Conservation (phyloP, 2,113 vertebrate genomes). For the Terrapene triunguis region DNA sequence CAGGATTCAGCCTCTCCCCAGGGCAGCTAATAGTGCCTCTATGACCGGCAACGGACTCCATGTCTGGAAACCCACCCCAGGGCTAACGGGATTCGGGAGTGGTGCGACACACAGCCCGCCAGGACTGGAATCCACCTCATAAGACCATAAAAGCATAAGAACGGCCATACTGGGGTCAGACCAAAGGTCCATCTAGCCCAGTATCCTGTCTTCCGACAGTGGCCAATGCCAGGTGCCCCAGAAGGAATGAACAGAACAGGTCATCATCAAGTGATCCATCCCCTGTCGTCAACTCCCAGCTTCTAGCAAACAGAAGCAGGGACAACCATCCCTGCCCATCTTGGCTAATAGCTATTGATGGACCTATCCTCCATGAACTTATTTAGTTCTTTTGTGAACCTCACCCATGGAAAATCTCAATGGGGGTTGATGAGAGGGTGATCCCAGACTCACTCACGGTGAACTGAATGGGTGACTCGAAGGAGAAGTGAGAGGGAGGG, state of each 20-base stretch:
- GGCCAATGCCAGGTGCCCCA: too few species aligned
- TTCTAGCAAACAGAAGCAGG: too few species aligned
- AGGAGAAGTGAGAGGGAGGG: neutral
- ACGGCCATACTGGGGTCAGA: too few species aligned
- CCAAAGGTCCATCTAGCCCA: too few species aligned
- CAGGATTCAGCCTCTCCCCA: neutral
- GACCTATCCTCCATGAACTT: too few species aligned
- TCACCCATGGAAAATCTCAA: neutral
- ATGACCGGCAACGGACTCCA: neutral
- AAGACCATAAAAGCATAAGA: too few species aligned
- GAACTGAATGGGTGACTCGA: neutral
- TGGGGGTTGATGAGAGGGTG: neutral
- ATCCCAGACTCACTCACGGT: neutral
- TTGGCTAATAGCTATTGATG: too few species aligned
- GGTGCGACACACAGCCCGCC: neutral
- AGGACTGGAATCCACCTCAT: neutral
- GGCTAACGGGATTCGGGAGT: neutral
- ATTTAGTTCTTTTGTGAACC: neutral
- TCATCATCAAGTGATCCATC: too few species aligned
- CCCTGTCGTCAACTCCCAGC: too few species aligned
- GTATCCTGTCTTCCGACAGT: too few species aligned
- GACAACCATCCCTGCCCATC: too few species aligned
- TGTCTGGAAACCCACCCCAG: neutral
- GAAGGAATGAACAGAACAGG: too few species aligned
- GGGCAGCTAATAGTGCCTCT: neutral